Conservation (phyloP, 2,888 invertebrate genomes). For the Heteromyza rotundicornis region DNA sequence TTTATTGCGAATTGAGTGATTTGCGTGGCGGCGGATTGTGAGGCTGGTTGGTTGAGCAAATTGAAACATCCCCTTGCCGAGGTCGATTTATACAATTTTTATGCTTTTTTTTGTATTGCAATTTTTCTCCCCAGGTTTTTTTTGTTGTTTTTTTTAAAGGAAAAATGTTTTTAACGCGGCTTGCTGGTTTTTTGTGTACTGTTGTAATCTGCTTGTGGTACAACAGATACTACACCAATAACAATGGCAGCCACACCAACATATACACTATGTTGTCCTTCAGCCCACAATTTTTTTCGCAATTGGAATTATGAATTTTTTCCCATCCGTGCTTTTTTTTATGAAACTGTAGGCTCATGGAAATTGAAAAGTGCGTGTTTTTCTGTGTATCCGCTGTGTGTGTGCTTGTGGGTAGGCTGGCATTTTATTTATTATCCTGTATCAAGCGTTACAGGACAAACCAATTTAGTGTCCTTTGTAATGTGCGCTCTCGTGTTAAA, state of each 20-base stretch:
- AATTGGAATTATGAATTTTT: not conserved
- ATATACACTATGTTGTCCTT: slow-evolving; percentile 6
- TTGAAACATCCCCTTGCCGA: slow-evolving; percentile 31
- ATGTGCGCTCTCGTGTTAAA: slow-evolving; percentile 54
- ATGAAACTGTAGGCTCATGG: not conserved
- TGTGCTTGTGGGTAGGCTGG: not conserved
- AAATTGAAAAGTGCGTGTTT: not conserved
- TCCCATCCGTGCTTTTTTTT: not conserved
- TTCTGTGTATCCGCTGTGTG: too few species aligned
- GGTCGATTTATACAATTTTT: too few species aligned
- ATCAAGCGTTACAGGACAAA: slow-evolving; percentile 36
- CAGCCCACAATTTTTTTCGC: not conserved
- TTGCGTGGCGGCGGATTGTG: slow-evolving; percentile 19
- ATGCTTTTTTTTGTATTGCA: slow-evolving; percentile 15
- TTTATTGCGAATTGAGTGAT: slow-evolving; percentile 38
- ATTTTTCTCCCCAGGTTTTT: slow-evolving; percentile 1
- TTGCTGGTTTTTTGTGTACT: slow-evolving; percentile 4
- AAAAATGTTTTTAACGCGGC: not conserved
- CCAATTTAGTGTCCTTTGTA: slow-evolving; percentile 53
- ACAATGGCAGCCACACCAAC: slow-evolving; percentile 21
- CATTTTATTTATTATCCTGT: slow-evolving; percentile 17
- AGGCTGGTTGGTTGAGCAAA: too few species aligned
- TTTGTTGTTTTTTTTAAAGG: slow-evolving; percentile 2
- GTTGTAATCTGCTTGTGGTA: slow-evolving; percentile 42
- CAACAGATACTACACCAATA: slow-evolving; percentile 37